Base-by-base conservation (phyloP, 2,113 vertebrate genomes). In the Sapayoa aenigma region DNA sequence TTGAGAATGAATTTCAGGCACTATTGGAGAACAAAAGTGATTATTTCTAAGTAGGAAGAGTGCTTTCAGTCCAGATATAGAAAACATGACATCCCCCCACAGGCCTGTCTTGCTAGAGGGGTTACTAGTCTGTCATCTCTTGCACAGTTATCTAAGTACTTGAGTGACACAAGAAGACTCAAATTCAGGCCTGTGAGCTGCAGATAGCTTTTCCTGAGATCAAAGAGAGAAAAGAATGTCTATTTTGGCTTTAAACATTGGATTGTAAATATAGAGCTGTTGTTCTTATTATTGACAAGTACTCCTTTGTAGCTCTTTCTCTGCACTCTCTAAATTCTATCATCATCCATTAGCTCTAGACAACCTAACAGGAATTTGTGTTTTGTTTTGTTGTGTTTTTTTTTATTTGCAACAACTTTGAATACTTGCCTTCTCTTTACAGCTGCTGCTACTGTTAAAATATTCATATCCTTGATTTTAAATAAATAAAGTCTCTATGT, bases 151-250 rank as follows among this genome's bases (percentile, higher is more conserved):
- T 89, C 89, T 96, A 53, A 52, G 50, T 91, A 72, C 72, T 96
- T 86, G 81, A 85, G 11, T 86, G 83, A 90, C 87, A 93, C 86
- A 94, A 88, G 80, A 72, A 74, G 90, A 59, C 76, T 90, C 71
- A 96, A 77, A 75, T 96, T 95, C 15, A 1, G 39, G 88, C 56
- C 92, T 96, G 87, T 92, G 84, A 91, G 91, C 78, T 96, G 74
- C 37, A 94, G 96, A 96, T 96, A 96, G 93, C 63, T 94, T 93
- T 85, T 96, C 73, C 85, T 93, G 77, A 91, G 77, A 84, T 92
- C 86, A 77, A 62, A 75, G 41, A 83, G 84, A 92, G 88, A 96
- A 96, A 95, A 95, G 79, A 95, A 95, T 92, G 47, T 75, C 71
- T 94, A 52, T 63, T 87, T 90, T 95, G 74, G 46, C 58, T 95